These are phyloP conservation scores for Balearica regulorum DNA, from an alignment of 2,797 vertebrate species.

Conservation along the genomic window DNA sequence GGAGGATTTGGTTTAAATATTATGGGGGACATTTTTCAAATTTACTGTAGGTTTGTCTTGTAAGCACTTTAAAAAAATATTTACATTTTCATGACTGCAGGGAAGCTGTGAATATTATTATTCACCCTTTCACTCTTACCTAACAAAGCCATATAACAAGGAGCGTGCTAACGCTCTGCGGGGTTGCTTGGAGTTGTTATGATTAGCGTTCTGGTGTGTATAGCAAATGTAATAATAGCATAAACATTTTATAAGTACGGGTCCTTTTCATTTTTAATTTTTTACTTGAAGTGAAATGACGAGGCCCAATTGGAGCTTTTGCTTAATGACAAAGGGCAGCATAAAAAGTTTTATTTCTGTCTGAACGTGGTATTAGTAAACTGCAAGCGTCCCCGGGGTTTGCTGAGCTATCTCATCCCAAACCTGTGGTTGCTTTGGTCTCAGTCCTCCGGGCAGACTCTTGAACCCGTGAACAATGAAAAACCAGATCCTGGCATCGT, in stretches of 20 bases:
- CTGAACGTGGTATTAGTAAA: neutral
- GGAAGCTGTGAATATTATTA: slow-evolving; percentile 56
- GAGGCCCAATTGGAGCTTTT: neutral
- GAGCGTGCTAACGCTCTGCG: neutral
- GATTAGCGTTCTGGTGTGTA: slow-evolving; percentile 38
- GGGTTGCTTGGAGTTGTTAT: slow-evolving; percentile 40
- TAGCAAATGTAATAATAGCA: slow-evolving; percentile 48
- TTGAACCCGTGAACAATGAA: neutral
- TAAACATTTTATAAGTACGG: slow-evolving; percentile 60
- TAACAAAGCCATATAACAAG: neutral
- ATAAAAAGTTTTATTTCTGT: neutral
- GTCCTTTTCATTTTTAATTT: slow-evolving; percentile 8
- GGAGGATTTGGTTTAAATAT: slow-evolving; percentile 68
- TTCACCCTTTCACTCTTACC: slow-evolving; percentile 28
- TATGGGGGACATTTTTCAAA: slow-evolving; percentile 67
- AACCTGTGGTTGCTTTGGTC: neutral
- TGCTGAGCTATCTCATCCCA: neutral
- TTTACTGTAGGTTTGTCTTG: slow-evolving; percentile 72
- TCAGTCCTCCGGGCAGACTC: neutral
- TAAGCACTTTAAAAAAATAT: slow-evolving; percentile 70
- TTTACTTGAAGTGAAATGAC: neutral
- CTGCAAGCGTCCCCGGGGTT: neutral
- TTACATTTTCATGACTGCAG: slow-evolving; percentile 61
- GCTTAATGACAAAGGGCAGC: neutral
- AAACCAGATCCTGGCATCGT: neutral